Base-by-base conservation (phyloP, 2,113 vertebrate genomes). In the Ivindomyrus marchei region DNA sequence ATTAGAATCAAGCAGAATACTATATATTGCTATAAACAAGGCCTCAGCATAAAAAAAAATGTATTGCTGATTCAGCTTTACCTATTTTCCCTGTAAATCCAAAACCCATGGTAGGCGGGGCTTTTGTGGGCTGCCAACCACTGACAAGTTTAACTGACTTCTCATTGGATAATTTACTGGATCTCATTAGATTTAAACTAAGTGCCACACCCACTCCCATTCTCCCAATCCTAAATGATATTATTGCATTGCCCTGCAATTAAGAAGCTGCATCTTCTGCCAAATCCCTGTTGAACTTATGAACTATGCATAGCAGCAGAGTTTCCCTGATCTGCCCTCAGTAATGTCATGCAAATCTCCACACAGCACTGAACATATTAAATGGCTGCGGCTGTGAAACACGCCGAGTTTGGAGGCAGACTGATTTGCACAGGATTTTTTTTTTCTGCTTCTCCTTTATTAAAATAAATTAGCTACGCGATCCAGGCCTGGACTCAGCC, bases 281-380 rank as follows among this genome's bases (percentile, higher is more conserved):
- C 83, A 85, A 47, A 24, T 9, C 88, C 24, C 46, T 47, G 11
- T 15, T 77, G 88, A 89, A 52, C 46, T 88, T 49, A n/a, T 74
- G 39, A 88, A 47, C 62, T 27, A 36, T 80, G 47, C 24, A 4
- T 49, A 3, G 19, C 17, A 15, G 47, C n/a, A 80, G 24, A 24
- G 89, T 90, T 94, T 94, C 94, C 93, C 86, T 90, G 91, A 93
- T 92, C 92, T 93, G 94, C 94, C 94, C 94, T 93, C 93, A 46
- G 46, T 53, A 89, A 92, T 92, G 92, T 90, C 92, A 92, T 92
- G 36, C 45, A 46, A 46, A 90, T 62, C 66, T 39, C 50, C 91
- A 62, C 31, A 42, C 42, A 53, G 85, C 11, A 50, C 49, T 58
- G 52, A 45, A 52, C 24, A 89, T 87, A 91, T 91, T 83, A 91